Percentiles rank a stretch among this genome's conserved stretches.
Evolutionary conservation across 2,797 vertebrate genomes (phyloP).

Genomic region (Enteromius fasciolatus): DNA sequence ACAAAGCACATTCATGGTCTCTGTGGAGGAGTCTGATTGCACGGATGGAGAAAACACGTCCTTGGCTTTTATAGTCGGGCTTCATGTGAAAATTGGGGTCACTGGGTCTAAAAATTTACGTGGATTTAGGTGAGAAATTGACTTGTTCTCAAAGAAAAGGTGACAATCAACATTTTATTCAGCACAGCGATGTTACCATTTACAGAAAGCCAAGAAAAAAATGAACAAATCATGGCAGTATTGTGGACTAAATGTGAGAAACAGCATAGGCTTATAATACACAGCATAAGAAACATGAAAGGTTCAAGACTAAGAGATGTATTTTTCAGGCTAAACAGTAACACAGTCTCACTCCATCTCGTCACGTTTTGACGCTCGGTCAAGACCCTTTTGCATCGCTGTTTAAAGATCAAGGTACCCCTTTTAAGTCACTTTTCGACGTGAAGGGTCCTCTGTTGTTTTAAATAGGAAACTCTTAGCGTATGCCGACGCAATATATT

Average conservation of each 20-base stretch:
- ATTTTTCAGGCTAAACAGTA: neutral
- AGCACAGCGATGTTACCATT: constrained; percentile 40
- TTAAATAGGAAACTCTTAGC: too few species aligned
- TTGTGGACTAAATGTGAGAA: constrained; percentile 8
- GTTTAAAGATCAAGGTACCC: too few species aligned
- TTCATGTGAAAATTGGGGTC: constrained; percentile 64
- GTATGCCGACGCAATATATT: too few species aligned
- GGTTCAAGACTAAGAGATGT: neutral
- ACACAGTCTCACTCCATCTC: too few species aligned
- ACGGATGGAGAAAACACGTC: constrained; percentile 49
- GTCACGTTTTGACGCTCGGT: too few species aligned
- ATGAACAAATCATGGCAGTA: neutral
- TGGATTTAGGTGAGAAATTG: constrained; percentile 49
- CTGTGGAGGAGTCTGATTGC: constrained; percentile 41
- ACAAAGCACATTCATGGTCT: constrained; percentile 54
- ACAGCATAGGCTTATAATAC: neutral
- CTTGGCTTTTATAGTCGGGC: constrained; percentile 65
- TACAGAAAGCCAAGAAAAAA: constrained; percentile 38
- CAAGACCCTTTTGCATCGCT: too few species aligned
- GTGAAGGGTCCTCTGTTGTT: too few species aligned
- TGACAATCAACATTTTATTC: constrained; percentile 47
- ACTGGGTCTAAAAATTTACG: constrained; percentile 48
- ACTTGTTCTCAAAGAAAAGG: constrained; percentile 41
- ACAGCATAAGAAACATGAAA: neutral
- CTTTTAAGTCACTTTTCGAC: too few species aligned